Base-by-base conservation (phyloP, 1,140 invertebrate genomes). In the Drosophila ficusphila region DNA sequence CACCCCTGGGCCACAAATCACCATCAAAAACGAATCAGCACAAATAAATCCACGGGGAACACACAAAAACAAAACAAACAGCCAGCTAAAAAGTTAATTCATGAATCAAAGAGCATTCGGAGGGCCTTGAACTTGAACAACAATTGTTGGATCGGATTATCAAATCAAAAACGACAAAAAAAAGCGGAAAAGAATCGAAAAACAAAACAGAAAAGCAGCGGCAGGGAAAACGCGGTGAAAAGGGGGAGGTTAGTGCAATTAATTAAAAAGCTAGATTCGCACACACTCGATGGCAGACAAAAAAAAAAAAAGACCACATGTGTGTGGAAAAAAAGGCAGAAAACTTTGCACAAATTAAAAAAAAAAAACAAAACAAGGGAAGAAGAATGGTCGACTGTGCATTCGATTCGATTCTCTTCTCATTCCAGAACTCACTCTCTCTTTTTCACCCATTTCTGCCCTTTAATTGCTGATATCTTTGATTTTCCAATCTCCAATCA, bases 191-290 rank as follows among this genome's bases (percentile, higher is more conserved):
- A 53, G 27, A 52, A 57, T 48, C 11, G 21, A 39, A 64, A 46
- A 47, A 42, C 54, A 47, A 51, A 53, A 64, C 33, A 29, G n/a
- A 61, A 56, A 48, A 62, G 36, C 21, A 41, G 4, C 25, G 23
- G 9, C 36, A 29, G 36, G 23, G 27, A 16, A n/a, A 31, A 31
- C 11, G 6, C 11, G 41, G n/a, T 16, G 57, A 29, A n/a, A 23
- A 39, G 64, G 56, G 48, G 49, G 27, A 60, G 19, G 27, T 68
- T 82, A 81, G 78, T 81, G 78, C 78, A 81, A 81, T 81, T 81
- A 81, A 81, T 81, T 81, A 81, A 77, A 81, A 81, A 81, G 71
- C 72, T 81, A 77, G 77, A 76, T 76, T 65, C 54, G 54, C 67
- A 47, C 39, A 71, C 58, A 71, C 27, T 41, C 56, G 23, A 16